These are phyloP conservation scores for Cottus gobio DNA, from an alignment of 2,113 vertebrate species.

Conservation along the genomic window DNA sequence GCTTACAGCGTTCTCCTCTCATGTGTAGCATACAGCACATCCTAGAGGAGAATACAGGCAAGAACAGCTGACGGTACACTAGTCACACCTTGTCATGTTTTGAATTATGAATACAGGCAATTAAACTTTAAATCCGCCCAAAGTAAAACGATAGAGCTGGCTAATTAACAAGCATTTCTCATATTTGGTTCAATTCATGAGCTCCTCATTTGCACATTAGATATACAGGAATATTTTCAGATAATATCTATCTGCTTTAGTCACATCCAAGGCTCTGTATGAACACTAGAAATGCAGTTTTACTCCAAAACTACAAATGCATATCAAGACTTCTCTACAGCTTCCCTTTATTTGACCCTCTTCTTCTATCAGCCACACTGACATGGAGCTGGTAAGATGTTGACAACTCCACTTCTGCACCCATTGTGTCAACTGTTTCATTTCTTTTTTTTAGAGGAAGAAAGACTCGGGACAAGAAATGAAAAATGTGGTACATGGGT, in stretches of 20 bases:
- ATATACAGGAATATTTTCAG: conserved; percentile 25
- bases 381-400: conserved; percentile 53
- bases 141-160: conserved; percentile 54
- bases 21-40: conserved; percentile 65
- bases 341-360: conserved; percentile 47
- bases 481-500: conserved; percentile 45
- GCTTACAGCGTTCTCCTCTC: conserved; percentile 43
- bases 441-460: conserved; percentile 12
- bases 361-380: conserved; percentile 50
- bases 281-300: conserved; percentile 15
- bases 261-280: conserved; percentile 28
- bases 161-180: conserved; percentile 52
- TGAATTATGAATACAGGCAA: conserved; percentile 70
- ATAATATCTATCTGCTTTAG: conserved; percentile 31
- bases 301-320: conserved; percentile 25
- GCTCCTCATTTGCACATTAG: conserved; percentile 40
- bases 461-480: conserved; percentile 37
- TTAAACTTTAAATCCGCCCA: conserved; percentile 70
- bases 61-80: conserved; percentile 68
- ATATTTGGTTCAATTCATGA: conserved; percentile 40
- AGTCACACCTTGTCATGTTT: conserved; percentile 56
- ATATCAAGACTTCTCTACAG: conserved; percentile 22
- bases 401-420: conserved; percentile 68
- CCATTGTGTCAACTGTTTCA: conserved; percentile 65
- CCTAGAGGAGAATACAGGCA: conserved; percentile 65